These are phyloP conservation scores for Cyclina sinensis DNA, from an alignment of 1,140 invertebrate genomes.

Conservation along the genomic window DNA sequence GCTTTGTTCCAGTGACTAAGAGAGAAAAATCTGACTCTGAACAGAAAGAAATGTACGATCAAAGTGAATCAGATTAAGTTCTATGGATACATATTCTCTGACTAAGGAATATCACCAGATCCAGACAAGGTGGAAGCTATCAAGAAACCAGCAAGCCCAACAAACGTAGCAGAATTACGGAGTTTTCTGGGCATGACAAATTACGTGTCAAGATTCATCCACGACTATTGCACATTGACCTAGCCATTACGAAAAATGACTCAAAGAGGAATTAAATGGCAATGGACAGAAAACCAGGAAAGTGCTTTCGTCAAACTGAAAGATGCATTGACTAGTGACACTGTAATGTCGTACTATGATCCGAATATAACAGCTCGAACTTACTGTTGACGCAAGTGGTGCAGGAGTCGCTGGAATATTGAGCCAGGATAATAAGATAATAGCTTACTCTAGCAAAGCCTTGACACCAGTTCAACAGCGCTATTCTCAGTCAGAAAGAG, in stretches of 20 bases:
- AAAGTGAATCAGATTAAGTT: constrained; percentile 61
- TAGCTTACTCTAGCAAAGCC: constrained; percentile 84
- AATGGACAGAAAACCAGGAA: constrained; percentile 63
- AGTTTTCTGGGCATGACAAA: too few species aligned
- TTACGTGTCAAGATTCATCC: constrained; percentile 70
- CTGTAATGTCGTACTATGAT: constrained; percentile 72
- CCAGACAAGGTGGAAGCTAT: constrained; percentile 84
- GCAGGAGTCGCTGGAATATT: constrained; percentile 85
- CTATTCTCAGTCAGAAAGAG: constrained; percentile 87
- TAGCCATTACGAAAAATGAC: constrained; percentile 66
- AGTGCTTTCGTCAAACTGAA: constrained; percentile 59
- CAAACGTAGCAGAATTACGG: constrained; percentile 67
- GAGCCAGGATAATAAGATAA: constrained; percentile 69
- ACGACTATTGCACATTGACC: constrained; percentile 63
- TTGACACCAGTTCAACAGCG: constrained; percentile 80
- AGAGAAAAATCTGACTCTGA: constrained; percentile 62
- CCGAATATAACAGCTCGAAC: constrained; percentile 47
- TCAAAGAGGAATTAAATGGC: constrained; percentile 46
- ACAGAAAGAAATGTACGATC: constrained; percentile 51
- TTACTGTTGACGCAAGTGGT: constrained; percentile 85
- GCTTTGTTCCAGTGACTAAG: constrained; percentile 20
- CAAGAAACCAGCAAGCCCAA: constrained; percentile 34
- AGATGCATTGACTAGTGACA: constrained; percentile 56
- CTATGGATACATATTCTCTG: constrained; percentile 67
- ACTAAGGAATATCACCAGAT: constrained; percentile 67